phyloP scores from a whole-genome alignment of 2,797 vertebrate species.

The Lepus oiostolus region DNA sequence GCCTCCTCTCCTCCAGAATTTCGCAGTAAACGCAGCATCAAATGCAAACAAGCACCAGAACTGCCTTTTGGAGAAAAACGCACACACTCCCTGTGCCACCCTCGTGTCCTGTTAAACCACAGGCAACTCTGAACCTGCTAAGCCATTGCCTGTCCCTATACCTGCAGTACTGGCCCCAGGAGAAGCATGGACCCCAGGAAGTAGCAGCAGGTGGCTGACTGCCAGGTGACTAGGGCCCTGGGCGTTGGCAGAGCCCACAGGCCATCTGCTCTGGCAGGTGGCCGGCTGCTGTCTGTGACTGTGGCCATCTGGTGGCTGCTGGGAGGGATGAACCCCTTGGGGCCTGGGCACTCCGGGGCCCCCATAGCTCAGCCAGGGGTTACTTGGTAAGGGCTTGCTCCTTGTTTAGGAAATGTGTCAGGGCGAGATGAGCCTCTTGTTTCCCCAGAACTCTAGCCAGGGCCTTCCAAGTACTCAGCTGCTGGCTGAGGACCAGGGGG shows the following conservation, averaged over 20 bases:
- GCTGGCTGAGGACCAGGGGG: background rate
- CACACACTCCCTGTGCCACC: background rate
- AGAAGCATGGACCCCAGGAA: conserved; percentile 19
- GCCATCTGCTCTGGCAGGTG: conserved; percentile 65
- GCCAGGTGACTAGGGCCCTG: background rate
- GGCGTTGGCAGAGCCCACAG: background rate
- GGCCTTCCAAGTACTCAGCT: background rate
- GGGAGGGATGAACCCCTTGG: background rate
- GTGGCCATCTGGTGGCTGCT: conserved; percentile 66
- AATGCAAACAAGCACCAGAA: background rate
- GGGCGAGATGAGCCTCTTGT: background rate
- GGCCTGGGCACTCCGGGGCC: background rate
- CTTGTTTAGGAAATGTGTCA: conserved; percentile 13
- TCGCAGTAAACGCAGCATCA: background rate
- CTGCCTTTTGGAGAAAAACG: background rate
- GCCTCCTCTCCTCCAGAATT: background rate
- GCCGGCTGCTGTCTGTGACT: conserved; percentile 15
- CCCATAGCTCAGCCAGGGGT: background rate
- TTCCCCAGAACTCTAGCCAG: background rate
- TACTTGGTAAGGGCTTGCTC: background rate
- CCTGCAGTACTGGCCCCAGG: background rate
- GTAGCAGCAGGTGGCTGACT: conserved; percentile 50
- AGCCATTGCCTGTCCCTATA: background rate
- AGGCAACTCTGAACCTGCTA: background rate
- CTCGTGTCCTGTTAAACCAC: background rate